Conservation (phyloP, 2,113 vertebrate species). For the Sclerurus mexicanus region DNA sequence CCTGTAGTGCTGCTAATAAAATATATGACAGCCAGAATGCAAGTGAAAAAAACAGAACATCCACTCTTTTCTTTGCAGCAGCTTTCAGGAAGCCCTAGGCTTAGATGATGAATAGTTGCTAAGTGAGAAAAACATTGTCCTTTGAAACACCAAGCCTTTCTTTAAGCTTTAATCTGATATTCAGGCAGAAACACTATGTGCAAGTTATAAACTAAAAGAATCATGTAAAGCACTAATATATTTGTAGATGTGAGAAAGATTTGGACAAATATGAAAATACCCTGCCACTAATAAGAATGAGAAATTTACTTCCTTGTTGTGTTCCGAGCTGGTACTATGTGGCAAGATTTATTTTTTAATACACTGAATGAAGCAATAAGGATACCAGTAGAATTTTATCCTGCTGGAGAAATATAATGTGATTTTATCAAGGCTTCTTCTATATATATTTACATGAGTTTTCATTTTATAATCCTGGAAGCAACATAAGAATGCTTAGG, state of each 20-base stretch:
- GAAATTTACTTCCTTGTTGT: neutral
- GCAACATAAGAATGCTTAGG: neutral
- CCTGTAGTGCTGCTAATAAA: conserved; percentile 46
- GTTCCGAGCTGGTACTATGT: neutral
- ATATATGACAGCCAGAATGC: conserved; percentile 29
- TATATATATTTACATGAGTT: neutral
- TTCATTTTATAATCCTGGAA: neutral
- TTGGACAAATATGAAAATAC: neutral
- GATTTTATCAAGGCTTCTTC: neutral
- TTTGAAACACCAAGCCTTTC: neutral
- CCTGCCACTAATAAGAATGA: neutral
- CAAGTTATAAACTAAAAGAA: neutral
- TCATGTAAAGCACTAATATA: neutral
- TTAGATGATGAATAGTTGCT: neutral
- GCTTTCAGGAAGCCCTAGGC: neutral
- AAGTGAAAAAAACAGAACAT: neutral
- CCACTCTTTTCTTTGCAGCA: neutral
- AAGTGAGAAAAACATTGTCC: conserved; percentile 7
- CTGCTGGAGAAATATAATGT: neutral
- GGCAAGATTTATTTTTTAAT: neutral
- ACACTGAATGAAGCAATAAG: neutral
- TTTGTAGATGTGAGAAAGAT: neutral
- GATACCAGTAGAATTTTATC: neutral
- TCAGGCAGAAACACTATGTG: neutral
- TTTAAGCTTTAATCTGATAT: conserved; percentile 14